Percentiles rank a stretch among this genome's conserved stretches.
These are phyloP conservation scores for Phaedon cochleariae DNA, from an alignment of 2,888 invertebrate genomes.

Conservation along the genomic window DNA sequence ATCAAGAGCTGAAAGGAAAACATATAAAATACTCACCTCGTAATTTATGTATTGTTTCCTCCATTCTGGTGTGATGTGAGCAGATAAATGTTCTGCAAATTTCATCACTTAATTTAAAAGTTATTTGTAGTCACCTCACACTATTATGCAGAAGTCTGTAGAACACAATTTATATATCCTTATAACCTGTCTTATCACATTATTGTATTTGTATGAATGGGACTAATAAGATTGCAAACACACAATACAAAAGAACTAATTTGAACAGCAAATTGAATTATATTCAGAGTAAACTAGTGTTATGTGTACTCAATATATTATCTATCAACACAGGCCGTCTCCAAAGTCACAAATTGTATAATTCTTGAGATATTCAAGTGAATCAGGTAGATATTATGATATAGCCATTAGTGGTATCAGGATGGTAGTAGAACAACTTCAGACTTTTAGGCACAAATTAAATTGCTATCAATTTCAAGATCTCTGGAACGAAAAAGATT, in stretches of 20 bases:
- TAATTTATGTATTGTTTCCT: conserved; percentile 85
- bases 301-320: not conserved
- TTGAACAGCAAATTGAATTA: conserved; percentile 7
- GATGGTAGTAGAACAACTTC: too few relatives aligned
- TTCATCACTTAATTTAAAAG: conserved; percentile 73
- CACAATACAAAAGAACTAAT: conserved; percentile 7
- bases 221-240: conserved; percentile 7
- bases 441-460: too few relatives aligned
- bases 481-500: too few relatives aligned
- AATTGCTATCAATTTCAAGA: too few relatives aligned
- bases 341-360: too few relatives aligned
- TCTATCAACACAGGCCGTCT: too few relatives aligned
- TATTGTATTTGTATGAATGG: conserved; percentile 7
- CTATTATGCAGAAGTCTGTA: not conserved
- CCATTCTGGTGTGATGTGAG: conserved; percentile 94
- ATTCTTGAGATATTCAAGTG: too few relatives aligned
- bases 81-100: conserved; percentile 87
- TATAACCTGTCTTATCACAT: conserved; percentile 10
- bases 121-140: not conserved
- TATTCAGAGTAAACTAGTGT: not conserved
- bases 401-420: too few relatives aligned
- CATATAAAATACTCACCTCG: conserved; percentile 64
- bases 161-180: not conserved
- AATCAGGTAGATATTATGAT: too few relatives aligned
- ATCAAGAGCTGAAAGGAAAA: too few relatives aligned